phyloP scores from a whole-genome alignment of 1,140 invertebrate genomes.

The Tribolium madens region DNA sequence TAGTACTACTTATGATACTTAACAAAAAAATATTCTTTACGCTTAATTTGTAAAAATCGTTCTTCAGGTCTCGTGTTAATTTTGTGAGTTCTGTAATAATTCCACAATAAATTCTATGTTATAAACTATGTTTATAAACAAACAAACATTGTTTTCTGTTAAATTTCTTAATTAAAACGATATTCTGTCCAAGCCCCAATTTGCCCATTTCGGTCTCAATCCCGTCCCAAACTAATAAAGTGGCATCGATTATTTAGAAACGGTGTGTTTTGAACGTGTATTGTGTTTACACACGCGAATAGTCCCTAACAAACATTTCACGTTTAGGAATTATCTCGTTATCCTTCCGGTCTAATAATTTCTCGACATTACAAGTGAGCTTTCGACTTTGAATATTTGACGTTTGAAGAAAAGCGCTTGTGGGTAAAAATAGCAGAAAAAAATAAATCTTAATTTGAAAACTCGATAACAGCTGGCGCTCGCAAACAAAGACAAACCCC shows the following conservation, averaged over 20 bases:
- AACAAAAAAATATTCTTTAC: too few relatives aligned
- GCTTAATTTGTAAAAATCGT: too few relatives aligned
- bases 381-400: constrained; percentile 9
- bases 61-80: too few relatives aligned
- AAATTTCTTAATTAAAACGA: too few relatives aligned
- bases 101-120: too few relatives aligned
- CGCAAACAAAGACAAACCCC: not conserved
- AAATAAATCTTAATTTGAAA: too few relatives aligned
- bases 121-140: too few relatives aligned
- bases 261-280: not conserved
- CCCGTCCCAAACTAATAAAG: not conserved
- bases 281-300: not conserved
- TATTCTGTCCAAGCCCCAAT: not conserved
- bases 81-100: too few relatives aligned
- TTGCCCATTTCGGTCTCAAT: not conserved
- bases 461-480: not conserved
- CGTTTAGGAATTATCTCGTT: constrained; percentile 11
- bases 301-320: constrained; percentile 1
- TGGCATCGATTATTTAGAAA: not conserved
- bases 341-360: constrained; percentile 24
- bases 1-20: too few relatives aligned
- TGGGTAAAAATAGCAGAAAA: too few relatives aligned
- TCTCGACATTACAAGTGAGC: not conserved
- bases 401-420: not conserved
- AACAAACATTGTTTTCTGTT: too few relatives aligned